Evolutionary conservation across 2,888 invertebrate genomes (phyloP).

Genomic region (Cheilosia variabilis): DNA sequence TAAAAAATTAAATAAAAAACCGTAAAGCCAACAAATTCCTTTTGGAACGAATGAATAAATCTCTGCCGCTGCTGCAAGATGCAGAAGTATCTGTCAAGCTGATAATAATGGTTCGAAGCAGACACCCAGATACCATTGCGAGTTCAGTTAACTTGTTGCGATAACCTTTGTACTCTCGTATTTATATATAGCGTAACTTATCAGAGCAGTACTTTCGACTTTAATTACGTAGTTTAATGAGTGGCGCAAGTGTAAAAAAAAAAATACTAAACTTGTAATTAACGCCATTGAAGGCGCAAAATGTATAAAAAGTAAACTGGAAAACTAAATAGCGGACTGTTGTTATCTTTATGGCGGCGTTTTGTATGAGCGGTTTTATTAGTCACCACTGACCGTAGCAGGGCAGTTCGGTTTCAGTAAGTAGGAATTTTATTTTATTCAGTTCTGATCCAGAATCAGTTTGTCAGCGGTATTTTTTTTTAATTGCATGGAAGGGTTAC

Average conservation of each 20-base stretch:
- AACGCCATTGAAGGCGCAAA: conserved; percentile 2
- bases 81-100: not conserved
- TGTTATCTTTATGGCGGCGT: conserved; percentile 34
- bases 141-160: conserved; percentile 26
- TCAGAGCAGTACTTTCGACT: conserved; percentile 13
- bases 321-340: conserved; percentile 12
- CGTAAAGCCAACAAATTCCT: conserved; percentile 24
- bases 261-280: not conserved
- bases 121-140: not conserved
- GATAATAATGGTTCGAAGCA: conserved; percentile 3
- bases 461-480: too few species aligned
- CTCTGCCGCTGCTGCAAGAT: not conserved
- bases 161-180: conserved; percentile 33
- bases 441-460: too few species aligned
- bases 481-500: too few species aligned
- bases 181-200: conserved; percentile 7
- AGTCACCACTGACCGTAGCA: conserved; percentile 23
- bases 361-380: conserved; percentile 50
- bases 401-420: too few species aligned
- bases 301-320: not conserved
- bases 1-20: conserved; percentile 57
- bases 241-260: not conserved
- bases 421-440: too few species aligned
- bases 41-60: conserved; percentile 53
- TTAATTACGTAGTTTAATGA: conserved; percentile 4